Base-by-base conservation (phyloP, 2,888 invertebrate species). In the Polylopha cassiicola region DNA sequence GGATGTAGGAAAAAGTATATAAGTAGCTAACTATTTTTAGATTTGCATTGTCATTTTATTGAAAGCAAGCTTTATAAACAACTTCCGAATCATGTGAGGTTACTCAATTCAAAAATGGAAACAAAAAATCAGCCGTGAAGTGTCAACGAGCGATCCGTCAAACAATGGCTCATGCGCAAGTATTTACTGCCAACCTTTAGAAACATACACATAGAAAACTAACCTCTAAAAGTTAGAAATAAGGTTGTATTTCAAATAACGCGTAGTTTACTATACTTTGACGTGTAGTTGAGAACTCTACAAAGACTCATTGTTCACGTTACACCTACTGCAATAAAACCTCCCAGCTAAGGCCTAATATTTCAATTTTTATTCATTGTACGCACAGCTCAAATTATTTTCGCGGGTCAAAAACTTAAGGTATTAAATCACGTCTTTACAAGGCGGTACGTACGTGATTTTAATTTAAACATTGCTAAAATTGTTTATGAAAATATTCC, bases 231-330 rank as follows among this genome's bases (percentile, higher is more conserved):
- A 13, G 2, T 10, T 11, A 8, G 26, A 20, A 32, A 15, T 23
- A 22, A 7, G 4, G 8, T 9, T 5, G n/a, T 39, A 43, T 49
- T 56, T 50, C 55, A 56, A 55, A 57, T 47, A 37, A 53, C 36
- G 49, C 41, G 48, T 46, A 47, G n/a, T n/a, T n/a, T n/a, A 22
- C 21, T 6, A 22, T 6, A 20, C 16, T 21, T n/a, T n/a, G 27
- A 18, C 30, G 34, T 17, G 8, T 24, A 29, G 29, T 29, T 20
- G 34, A 14, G 34, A n/a, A 37, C 30, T 20, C 47, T 42, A 53
- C 54, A 56, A 53, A 53, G 55, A 50, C 43, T 51, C 51, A 59
- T 64, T 61, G 64, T 65, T 59, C 53, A 46, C 43, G 44, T 48
- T 50, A 48, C 55, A 39, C 43, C 50, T 50, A 43, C 47, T 43